Percentiles rank a stretch among this genome's conserved stretches.
Conservation (phyloP, 2,797 vertebrate genomes). For the Trachops cirrhosus region DNA sequence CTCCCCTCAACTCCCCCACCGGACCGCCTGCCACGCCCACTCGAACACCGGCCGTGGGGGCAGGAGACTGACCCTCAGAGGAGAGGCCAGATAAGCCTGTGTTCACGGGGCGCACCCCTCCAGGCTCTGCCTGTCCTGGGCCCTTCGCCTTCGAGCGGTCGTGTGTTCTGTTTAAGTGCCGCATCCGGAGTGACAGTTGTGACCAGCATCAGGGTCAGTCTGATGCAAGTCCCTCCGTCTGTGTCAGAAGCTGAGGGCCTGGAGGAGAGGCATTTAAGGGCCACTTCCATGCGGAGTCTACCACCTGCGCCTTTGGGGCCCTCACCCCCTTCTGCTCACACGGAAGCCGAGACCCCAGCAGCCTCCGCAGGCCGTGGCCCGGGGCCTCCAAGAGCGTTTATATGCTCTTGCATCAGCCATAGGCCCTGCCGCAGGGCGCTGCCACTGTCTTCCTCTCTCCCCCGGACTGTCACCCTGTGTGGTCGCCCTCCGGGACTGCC, state of each 20-base stretch:
- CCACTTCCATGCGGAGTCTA: neutral
- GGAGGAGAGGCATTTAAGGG: neutral
- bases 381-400: fast-evolving
- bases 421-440: neutral
- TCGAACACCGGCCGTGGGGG: fast-evolving
- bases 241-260: neutral
- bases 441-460: neutral
- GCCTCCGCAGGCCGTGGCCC: neutral
- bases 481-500: neutral
- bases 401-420: neutral
- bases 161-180: neutral
- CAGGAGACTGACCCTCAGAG: neutral
- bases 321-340: neutral
- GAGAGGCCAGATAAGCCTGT: fast-evolving
- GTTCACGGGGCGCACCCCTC: fast-evolving
- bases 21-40: fast-evolving
- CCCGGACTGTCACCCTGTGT: neutral
- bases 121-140: neutral
- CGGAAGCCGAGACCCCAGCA: neutral
- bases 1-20: neutral
- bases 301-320: neutral
- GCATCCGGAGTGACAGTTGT: fast-evolving
- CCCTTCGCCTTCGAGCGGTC: neutral
- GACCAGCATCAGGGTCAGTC: fast-evolving
- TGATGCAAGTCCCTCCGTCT: fast-evolving